Evolutionary conservation across 2,113 vertebrate genomes (phyloP), one percentile per base, ranked within the genome.

Genomic region (Phalacrocorax carbo): DNA sequence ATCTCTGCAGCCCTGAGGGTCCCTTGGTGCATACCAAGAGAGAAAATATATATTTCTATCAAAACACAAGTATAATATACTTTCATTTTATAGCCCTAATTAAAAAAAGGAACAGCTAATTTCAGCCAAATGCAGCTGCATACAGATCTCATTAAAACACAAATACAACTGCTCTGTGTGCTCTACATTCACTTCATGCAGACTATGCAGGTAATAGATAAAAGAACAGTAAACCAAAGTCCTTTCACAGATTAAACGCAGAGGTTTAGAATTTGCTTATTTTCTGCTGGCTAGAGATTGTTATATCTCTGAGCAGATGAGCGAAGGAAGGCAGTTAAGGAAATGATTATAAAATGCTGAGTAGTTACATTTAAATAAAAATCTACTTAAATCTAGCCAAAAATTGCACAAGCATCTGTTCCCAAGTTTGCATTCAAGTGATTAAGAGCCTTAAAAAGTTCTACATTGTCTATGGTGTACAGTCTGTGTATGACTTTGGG

Each of bases 91-190:
- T 97, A 94, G 97, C 91, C 82, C 86, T 98, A 95, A 97, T 97
- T 98, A 94, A 97, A 97, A 97, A 97, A 97, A 98, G 96, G 97
- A 96, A 97, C 84, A 92, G 97, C 96, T 98, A 97, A 98, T 96
- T 97, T 95, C 88, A 92, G 90, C 96, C 97, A 98, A 98, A 97
- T 97, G 97, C 94, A 97, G 98, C 97, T 98, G 98, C 97, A 95
- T 97, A 97, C 44, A 98, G 94, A 90, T 96, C 92, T 96, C 58
- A 27, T 96, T 96, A 95, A 96, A 97, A 91, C 79, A 87, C 90
- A 94, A 95, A 94, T 96, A 97, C 97, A 96, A 93, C 95, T 90
- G 96, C 80, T 93, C 93, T 80, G 79, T 94, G 85, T 94, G 82
- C 71, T 96, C 84, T 22, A 17, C 19, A 19, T 68, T 93, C 25